Evolutionary conservation across 1,140 invertebrate species (phyloP).

Genomic region (Oedothorax gibbosus): DNA sequence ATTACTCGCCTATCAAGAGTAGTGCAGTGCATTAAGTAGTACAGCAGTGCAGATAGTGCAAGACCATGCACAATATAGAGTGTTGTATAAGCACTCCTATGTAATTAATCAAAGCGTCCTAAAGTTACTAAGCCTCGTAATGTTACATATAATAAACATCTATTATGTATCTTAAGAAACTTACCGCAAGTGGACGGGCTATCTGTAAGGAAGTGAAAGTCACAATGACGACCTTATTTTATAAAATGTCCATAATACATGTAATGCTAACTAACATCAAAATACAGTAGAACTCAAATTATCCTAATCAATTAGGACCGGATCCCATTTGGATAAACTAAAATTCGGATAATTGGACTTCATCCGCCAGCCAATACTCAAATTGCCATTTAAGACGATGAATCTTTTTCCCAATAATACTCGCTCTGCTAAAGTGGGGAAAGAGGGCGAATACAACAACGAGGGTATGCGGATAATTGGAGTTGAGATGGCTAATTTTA

Average conservation of each 20-base stretch:
- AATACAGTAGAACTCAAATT: no score
- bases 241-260: not conserved
- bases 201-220: conserved; percentile 52
- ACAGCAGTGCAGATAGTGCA: conserved; percentile 32
- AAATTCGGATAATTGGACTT: no score
- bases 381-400: no score
- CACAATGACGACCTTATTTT: conserved; percentile 55
- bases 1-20: not conserved
- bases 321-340: no score
- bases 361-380: no score
- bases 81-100: conserved; percentile 36
- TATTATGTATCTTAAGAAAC: conserved; percentile 44
- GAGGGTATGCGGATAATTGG: no score
- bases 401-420: no score
- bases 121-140: conserved; percentile 16
- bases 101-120: conserved; percentile 7
- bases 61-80: conserved; percentile 30
- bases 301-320: no score
- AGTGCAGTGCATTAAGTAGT: conserved; percentile 16
- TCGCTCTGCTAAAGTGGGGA: no score
- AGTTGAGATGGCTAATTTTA: no score
- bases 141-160: conserved; percentile 41
- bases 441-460: no score
- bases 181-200: conserved; percentile 38
- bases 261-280: no score